Conservation (phyloP, 2,888 invertebrate genomes). For the Caenorhabditis sp. region DNA sequence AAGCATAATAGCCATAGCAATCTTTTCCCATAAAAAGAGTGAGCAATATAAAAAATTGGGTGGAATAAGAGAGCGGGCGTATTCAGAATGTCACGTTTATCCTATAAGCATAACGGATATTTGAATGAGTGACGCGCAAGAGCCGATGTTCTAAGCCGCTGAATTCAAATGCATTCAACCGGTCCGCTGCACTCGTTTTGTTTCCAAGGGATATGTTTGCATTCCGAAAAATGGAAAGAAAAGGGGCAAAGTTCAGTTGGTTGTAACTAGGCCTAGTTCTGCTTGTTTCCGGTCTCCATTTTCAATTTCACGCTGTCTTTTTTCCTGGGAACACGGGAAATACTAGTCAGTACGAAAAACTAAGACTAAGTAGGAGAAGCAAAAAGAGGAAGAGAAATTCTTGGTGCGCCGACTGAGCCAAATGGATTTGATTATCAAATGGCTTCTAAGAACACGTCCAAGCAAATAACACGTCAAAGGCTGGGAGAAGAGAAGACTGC, state of each 20-base stretch:
- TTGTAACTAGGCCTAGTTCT: neutral
- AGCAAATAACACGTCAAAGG: conserved; percentile 5
- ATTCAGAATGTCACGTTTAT: conserved; percentile 17
- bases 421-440: conserved; percentile 21
- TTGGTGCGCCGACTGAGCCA: neutral
- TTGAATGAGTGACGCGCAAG: conserved; percentile 12
- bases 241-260: neutral
- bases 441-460: conserved; percentile 19
- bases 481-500: conserved; percentile 26
- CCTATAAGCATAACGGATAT: conserved; percentile 21
- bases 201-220: conserved; percentile 3
- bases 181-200: conserved; percentile 25
- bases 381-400: neutral
- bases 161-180: conserved; percentile 37
- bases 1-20: neutral
- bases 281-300: neutral
- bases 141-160: neutral
- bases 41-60: neutral
- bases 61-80: neutral
- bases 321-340: neutral
- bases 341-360: neutral
- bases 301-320: neutral
- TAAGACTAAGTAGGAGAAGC: conserved; percentile 1
- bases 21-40: neutral
- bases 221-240: neutral